phyloP scores from a whole-genome alignment of 2,113 vertebrate species.

The Sander vitreus region DNA sequence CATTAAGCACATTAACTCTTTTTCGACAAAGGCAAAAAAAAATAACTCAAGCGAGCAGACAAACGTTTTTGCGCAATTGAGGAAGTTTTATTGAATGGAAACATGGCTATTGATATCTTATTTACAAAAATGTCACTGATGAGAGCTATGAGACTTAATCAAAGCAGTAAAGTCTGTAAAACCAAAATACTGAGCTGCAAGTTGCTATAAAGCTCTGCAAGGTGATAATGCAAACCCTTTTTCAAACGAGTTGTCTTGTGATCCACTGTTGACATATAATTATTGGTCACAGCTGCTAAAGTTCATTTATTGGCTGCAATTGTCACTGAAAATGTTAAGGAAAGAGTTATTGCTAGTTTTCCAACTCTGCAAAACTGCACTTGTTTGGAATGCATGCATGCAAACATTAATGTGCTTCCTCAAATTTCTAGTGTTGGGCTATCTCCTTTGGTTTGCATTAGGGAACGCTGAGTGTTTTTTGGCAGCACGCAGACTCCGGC shows the following conservation, averaged over 20 bases:
- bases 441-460: slow-evolving; percentile 59
- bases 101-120: neutral
- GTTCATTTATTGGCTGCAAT: neutral
- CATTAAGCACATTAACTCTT: too few relatives aligned
- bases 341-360: neutral
- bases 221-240: neutral
- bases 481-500: slow-evolving; percentile 30
- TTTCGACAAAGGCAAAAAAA: too few relatives aligned
- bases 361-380: neutral
- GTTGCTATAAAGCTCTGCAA: neutral
- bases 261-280: neutral
- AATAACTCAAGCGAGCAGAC: too few relatives aligned
- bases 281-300: neutral
- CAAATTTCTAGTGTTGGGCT: slow-evolving; percentile 33
- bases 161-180: neutral
- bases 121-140: neutral
- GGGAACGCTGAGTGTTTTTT: slow-evolving; percentile 48
- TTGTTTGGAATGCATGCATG: slow-evolving; percentile 58
- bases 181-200: neutral
- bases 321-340: neutral
- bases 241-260: neutral
- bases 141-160: neutral
- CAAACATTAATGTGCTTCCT: slow-evolving; percentile 71
- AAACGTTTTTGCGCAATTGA: too few relatives aligned
- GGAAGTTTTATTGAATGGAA: too few relatives aligned